Evolutionary conservation across 2,113 vertebrate genomes (phyloP), one percentile per base, ranked within the genome.

Genomic region (Nesoenas mayeri): DNA sequence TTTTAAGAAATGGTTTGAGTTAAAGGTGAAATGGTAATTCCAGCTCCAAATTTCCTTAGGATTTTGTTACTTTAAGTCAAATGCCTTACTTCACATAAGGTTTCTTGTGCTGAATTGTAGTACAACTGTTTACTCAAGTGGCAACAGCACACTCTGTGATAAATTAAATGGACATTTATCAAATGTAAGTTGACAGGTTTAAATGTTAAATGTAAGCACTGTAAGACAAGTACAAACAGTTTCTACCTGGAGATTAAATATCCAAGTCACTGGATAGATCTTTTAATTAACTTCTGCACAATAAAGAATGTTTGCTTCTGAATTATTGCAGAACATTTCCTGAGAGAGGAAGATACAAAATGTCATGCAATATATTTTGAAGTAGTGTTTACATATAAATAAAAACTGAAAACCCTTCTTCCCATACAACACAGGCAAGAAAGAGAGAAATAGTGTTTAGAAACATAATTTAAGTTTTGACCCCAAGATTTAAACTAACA

Each of bases 151-250:
- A 85, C 32, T 75, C 70, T 56, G 64, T 83, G 89, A 95, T 74
- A 96, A 91, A 94, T 90, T 73, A 94, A 94, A 66, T 67, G 75
- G 64, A 32, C 60, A 83, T 96, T 93, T 88, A 90, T 85, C 88
- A 96, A 89, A 73, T 34, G 38, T 28, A 90, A 67, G 71, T 25
- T 86, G 94, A 66, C 85, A 96, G 64, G 25, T 78, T 82, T 71
- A 93, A 91, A 96, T 53, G 79, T 73, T 90, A 91, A 93, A 74
- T 2, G 5, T 74, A 94, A 93, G 56, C 91, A 83, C 0, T 8
- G 54, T 79, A 83, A 96, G 93, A 96, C 94, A 95, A 96, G 69
- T 91, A 96, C 90, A 95, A 96, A 97, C 74, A 90, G 75, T 31
- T 91, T 93, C 82, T 96, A 96, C 72, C 72, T 84, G 77, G 56